phyloP scores from a whole-genome alignment of 2,113 vertebrate genomes.

The Centrocercus urophasianus region DNA sequence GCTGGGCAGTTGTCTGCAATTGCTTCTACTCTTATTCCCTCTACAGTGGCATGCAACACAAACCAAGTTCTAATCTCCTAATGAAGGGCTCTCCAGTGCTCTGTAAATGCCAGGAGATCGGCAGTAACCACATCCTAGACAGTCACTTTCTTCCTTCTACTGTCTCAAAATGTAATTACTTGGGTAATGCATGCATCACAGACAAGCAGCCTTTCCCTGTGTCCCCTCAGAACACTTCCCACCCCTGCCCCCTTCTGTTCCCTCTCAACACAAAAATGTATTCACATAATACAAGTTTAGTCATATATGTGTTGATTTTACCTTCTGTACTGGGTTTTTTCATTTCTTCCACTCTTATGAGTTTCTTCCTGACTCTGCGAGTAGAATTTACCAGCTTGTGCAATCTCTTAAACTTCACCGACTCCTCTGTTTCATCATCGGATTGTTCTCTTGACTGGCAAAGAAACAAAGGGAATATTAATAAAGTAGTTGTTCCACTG shows the following conservation, averaged over 20 bases:
- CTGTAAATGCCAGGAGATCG: conserved; percentile 10
- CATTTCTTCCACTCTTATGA: conserved; percentile 96
- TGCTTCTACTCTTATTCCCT: background rate
- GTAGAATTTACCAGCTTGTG: conserved; percentile 99
- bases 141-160: background rate
- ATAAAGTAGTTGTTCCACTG: conserved; percentile 39
- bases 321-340: conserved; percentile 92
- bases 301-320: conserved; percentile 58
- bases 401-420: conserved; percentile 95
- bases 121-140: background rate
- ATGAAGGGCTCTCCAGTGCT: background rate
- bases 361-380: conserved; percentile 94
- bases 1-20: background rate
- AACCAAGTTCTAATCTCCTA: conserved; percentile 17
- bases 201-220: background rate
- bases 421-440: conserved; percentile 96
- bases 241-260: background rate
- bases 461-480: conserved; percentile 78
- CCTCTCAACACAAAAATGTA: background rate
- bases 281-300: background rate
- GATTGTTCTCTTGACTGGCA: conserved; percentile 95
- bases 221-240: background rate
- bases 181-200: background rate
- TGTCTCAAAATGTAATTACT: background rate
- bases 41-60: background rate